phyloP scores from a whole-genome alignment of 2,113 vertebrate genomes.

The Corynorhinus townsendii region DNA sequence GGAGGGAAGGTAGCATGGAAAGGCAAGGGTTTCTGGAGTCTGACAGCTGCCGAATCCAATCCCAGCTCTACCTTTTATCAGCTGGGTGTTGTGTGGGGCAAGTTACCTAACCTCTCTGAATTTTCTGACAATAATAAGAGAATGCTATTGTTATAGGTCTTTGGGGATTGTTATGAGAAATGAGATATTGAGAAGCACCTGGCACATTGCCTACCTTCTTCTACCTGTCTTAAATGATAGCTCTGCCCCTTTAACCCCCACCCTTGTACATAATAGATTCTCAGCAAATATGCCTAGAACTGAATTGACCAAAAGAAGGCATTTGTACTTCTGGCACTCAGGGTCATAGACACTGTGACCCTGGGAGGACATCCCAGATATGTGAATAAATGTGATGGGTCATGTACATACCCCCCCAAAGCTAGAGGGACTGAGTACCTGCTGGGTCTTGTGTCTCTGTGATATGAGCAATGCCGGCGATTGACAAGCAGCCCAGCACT shows the following conservation, averaged over 20 bases:
- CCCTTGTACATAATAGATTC: neutral
- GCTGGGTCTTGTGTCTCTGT: rapidly evolving
- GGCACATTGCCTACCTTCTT: neutral
- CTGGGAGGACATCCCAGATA: neutral
- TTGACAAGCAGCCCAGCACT: neutral
- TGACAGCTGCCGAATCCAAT: neutral
- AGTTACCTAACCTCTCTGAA: neutral
- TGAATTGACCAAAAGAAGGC: neutral
- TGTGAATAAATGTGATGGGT: neutral
- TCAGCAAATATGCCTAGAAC: neutral
- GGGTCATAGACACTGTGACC: neutral
- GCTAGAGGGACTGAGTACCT: neutral
- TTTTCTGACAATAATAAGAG: neutral
- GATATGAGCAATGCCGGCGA: neutral
- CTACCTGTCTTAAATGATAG: neutral
- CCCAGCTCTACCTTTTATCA: neutral
- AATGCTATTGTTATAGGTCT: too few species aligned
- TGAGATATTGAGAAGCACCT: neutral
- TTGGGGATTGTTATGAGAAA: neutral
- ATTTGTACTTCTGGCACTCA: neutral
- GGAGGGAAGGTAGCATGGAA: neutral
- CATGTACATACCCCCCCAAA: neutral
- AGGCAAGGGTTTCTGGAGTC: neutral
- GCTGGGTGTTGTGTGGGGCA: neutral
- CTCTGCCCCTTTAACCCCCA: rapidly evolving